phyloP scores from a whole-genome alignment of 2,888 invertebrate genomes.

The Stenichneumon culpator region DNA sequence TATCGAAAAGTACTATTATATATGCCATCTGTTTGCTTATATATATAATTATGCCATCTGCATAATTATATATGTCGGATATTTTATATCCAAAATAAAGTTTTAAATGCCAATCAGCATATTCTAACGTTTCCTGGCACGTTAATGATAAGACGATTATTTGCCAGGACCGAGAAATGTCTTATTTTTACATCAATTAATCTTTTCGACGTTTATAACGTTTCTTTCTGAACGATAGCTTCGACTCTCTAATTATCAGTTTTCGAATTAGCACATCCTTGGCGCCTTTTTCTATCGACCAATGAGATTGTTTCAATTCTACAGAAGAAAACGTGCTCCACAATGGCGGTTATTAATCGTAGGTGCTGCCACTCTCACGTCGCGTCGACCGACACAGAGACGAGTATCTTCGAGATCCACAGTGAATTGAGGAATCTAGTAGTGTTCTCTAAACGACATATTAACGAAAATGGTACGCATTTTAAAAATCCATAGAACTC shows the following conservation, averaged over 20 bases:
- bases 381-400: conserved; percentile 5
- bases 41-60: no score
- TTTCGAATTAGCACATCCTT: conserved; percentile 4
- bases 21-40: no score
- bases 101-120: no score
- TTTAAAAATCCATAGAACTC: conserved; percentile 42
- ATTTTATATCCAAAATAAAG: no score
- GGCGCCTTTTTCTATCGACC: conserved; percentile 11
- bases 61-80: no score
- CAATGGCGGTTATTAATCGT: conserved; percentile 24
- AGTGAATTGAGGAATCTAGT: conserved; percentile 55
- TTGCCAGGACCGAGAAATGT: no score
- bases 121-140: no score
- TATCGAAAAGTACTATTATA: no score
- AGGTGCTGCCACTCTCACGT: conserved; percentile 40
- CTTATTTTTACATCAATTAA: neutral
- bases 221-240: neutral
- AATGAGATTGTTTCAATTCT: conserved; percentile 7
- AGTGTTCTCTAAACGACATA: conserved; percentile 44
- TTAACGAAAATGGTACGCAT: conserved; percentile 66
- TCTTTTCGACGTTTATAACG: no score
- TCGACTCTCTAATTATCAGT: neutral
- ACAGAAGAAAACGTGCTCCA: conserved; percentile 20
- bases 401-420: conserved; percentile 43
- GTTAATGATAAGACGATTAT: no score